phyloP scores from a whole-genome alignment of 2,113 vertebrate genomes.

The Leptodactylus fuscus region DNA sequence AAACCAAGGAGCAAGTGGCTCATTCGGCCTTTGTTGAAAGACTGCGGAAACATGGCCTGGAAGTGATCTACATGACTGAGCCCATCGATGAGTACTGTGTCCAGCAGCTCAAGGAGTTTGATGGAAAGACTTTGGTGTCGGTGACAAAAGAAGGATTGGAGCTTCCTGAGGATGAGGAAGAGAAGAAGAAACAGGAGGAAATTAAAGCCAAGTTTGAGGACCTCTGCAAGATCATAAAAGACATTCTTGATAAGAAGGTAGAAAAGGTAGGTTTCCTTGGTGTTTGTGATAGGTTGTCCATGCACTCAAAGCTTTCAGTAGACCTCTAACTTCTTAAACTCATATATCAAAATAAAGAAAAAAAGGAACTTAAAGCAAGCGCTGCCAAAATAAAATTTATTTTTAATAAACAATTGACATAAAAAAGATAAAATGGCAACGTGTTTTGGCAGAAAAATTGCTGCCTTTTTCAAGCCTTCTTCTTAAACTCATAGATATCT shows the following conservation, averaged over 20 bases:
- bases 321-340: too few relatives aligned
- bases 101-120: slow-evolving; percentile 85
- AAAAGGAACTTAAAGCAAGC: too few relatives aligned
- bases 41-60: slow-evolving; percentile 80
- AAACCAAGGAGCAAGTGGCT: slow-evolving; percentile 84
- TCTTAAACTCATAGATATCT: too few relatives aligned
- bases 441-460: too few relatives aligned
- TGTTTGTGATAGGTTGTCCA: neutral
- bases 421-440: too few relatives aligned
- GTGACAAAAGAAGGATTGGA: slow-evolving; percentile 86
- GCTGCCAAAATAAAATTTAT: too few relatives aligned
- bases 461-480: too few relatives aligned
- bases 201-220: slow-evolving; percentile 83
- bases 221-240: slow-evolving; percentile 87
- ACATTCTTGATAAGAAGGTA: slow-evolving; percentile 85
- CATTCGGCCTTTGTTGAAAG: slow-evolving; percentile 85
- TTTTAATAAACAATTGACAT: too few relatives aligned
- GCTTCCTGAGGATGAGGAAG: slow-evolving; percentile 85
- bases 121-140: slow-evolving; percentile 82
- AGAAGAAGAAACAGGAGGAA: slow-evolving; percentile 84
- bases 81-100: slow-evolving; percentile 86
- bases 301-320: neutral
- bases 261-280: slow-evolving; percentile 77
- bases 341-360: too few relatives aligned
- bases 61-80: slow-evolving; percentile 86